Evolutionary conservation across 2,113 vertebrate genomes (phyloP).

Genomic region (Nyctibius bracteatus): DNA sequence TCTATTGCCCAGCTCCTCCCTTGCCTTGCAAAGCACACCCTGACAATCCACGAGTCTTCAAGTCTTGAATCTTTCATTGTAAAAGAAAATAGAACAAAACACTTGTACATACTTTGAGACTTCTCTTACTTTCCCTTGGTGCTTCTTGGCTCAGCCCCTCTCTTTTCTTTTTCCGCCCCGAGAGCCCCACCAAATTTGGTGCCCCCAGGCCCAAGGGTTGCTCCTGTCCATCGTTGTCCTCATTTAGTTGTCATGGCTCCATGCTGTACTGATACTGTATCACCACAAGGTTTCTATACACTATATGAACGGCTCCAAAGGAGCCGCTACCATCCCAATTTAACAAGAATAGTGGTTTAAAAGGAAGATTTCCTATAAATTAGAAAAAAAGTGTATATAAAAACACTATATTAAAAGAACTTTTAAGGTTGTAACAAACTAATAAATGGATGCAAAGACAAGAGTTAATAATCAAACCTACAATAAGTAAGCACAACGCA

Average conservation of each 20-base stretch:
- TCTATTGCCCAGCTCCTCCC: not conserved
- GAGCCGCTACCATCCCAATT: conserved; percentile 46
- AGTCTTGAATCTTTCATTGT: conserved; percentile 21
- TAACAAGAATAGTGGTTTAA: conserved; percentile 59
- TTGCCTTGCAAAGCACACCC: not conserved
- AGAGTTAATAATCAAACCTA: conserved; percentile 49
- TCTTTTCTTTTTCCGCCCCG: conserved; percentile 58
- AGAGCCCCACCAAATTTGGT: conserved; percentile 57
- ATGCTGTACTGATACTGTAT: conserved; percentile 46
- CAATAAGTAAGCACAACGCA: conserved; percentile 51
- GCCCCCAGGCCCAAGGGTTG: conserved; percentile 50
- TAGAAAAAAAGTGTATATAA: conserved; percentile 67
- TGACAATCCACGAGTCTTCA: conserved; percentile 13
- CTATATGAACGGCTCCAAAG: conserved; percentile 47
- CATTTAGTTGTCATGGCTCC: conserved; percentile 63
- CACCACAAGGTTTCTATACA: conserved; percentile 56
- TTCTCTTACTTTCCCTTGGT: conserved; percentile 59
- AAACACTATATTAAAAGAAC: conserved; percentile 64
- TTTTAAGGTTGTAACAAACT: conserved; percentile 59
- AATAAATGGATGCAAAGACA: conserved; percentile 56
- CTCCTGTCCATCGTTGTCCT: conserved; percentile 61
- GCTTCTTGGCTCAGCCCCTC: conserved; percentile 58
- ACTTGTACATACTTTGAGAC: conserved; percentile 69
- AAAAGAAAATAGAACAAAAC: conserved; percentile 47
- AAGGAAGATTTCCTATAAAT: conserved; percentile 58